Base-by-base conservation (phyloP, 2,113 vertebrate genomes). In the Nesoenas mayeri region DNA sequence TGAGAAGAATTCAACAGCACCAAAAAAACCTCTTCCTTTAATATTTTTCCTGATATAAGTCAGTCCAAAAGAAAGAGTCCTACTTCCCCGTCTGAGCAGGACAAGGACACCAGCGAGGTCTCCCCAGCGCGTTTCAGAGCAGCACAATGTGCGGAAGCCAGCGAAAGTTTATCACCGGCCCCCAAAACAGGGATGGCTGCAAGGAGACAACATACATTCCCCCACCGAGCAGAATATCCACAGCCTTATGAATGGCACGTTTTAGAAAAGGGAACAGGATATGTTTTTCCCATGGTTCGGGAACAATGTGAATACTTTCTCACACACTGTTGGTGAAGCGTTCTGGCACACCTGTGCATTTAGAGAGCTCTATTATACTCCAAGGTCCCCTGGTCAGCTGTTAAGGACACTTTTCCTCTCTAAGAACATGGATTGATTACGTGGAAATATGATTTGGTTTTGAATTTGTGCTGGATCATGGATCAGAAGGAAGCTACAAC, bases 401-500 rank as follows among this genome's bases (percentile, higher is more conserved):
- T 91, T 93, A 95, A 97, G 96, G 96, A 88, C 62, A 93, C 78
- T 95, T 97, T 97, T 97, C 96, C 96, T 96, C 96, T 97, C 94
- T 69, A 91, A 97, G 96, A 97, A 96, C 95, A 81, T 89, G 97
- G 96, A 97, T 96, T 95, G 97, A 97, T 97, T 96, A 97, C 6
- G 61, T 98, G 97, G 95, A 97, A 98, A 97, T 95, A 95, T 31
- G 81, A 96, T 97, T 98, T 96, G 94, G 95, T 93, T 96, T 94
- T 95, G 93, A 97, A 97, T 98, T 98, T 98, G 96, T 97, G 65
- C 97, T 98, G 97, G 97, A 98, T 82, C 58, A 25, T 3, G 47
- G 92, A 98, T 97, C 97, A 97, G 97, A 97, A 97, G 92, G 97
- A 96, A 79, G 74, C 92, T 97, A 89, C 74, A 92, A 88, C 89